Evolutionary conservation across 2,113 vertebrate genomes (phyloP), one percentile per base, ranked within the genome.

Genomic region (Bambusicola thoracicus): DNA sequence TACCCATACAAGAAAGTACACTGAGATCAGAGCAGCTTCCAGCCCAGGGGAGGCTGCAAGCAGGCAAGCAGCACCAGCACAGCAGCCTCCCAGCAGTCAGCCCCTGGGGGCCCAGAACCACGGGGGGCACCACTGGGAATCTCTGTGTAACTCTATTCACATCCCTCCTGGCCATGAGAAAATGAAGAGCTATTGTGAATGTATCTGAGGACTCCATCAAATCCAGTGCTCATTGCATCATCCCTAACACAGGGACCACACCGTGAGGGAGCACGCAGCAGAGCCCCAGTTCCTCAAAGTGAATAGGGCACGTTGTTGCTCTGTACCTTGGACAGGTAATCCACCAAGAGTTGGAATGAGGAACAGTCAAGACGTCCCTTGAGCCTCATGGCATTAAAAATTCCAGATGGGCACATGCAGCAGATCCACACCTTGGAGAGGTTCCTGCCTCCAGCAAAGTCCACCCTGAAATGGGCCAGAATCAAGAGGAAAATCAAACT

Each of bases 231-330:
- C 74, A 40, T 12, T 77, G 22, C 34, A 62, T 62, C 59, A 65
- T 0, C 21, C 21, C 19, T 19, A 49, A 11, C 16, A 2, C 10
- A 12, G 48, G 44, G 77, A 12, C 11, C 13, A 6, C 36, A 8
- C 44, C 36, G 5, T 10, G 17, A 36, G 15, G 53, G 0, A 68
- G 67, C 0, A 0, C 19, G 12, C 1, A 1, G 14, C 1, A 2
- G 1, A 89, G 32, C 2, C 25, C 10, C 30, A 36, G 34, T 16
- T 73, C 19, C 49, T 43, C 41, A 6, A 1, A 3, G 27, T 8
- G 59, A 69, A 6, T 0, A 24, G 27, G 36, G 36, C 13, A 41
- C 8, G 0, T 4, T 8, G 29, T 1, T 17, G 32, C 40, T 91
- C 80, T 51, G 51, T 2, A 12, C 12, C 11, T 46, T 27, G 44